Percentiles rank a stretch among this genome's conserved stretches.
phyloP scores from a whole-genome alignment of 2,888 invertebrate species.

The Cheilosia urbana region DNA sequence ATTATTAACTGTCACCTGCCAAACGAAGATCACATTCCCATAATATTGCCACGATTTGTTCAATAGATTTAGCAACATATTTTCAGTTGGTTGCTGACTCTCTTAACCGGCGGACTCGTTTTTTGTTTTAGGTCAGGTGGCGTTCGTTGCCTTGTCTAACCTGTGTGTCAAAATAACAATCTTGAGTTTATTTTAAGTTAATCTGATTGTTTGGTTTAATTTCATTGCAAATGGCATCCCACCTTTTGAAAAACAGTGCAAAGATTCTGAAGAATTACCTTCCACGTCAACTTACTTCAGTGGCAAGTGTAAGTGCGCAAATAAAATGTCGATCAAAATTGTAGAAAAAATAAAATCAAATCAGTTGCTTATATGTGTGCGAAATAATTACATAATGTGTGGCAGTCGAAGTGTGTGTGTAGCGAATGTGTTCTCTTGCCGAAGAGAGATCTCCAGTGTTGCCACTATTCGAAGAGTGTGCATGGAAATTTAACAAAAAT shows the following conservation, averaged over 20 bases:
- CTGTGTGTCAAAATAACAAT: constrained; percentile 1
- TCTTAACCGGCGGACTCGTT: constrained; percentile 40
- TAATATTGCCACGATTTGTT: not conserved
- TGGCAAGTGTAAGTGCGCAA: constrained; percentile 68
- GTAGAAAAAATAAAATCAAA: not conserved
- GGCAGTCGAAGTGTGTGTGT: not conserved
- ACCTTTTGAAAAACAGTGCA: constrained; percentile 79
- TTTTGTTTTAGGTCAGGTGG: not conserved
- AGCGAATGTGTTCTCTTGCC: not conserved
- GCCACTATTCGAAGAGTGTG: not conserved
- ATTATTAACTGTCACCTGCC: constrained; percentile 15
- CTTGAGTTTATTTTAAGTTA: not conserved
- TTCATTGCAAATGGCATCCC: constrained; percentile 78
- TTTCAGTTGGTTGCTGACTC: constrained; percentile 44
- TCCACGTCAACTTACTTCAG: constrained; percentile 76
- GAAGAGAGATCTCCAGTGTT: constrained; percentile 6
- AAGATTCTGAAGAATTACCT: constrained; percentile 77
- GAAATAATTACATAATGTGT: constrained; percentile 22
- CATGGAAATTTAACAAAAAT: not conserved
- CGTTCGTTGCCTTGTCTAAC: not conserved
- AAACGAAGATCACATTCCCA: not conserved
- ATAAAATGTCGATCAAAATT: not conserved
- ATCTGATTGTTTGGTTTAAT: not conserved
- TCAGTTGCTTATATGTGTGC: constrained; percentile 7
- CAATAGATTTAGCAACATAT: not conserved